Conservation (phyloP, 1,140 invertebrate species). For the Brachionus koreanus region DNA sequence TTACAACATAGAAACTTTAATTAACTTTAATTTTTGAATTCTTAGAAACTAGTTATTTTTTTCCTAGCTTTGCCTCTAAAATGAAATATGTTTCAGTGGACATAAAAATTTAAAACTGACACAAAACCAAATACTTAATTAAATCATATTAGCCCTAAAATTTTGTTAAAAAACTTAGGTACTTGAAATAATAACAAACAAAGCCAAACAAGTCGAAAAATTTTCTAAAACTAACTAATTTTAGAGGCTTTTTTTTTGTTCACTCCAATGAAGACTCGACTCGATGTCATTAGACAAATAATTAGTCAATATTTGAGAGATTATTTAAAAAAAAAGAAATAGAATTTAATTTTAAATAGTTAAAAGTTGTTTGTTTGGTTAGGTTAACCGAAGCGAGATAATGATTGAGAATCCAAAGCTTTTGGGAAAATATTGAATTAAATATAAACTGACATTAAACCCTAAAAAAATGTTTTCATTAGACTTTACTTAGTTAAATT, state of each 20-base stretch:
- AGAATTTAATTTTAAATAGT: not conserved
- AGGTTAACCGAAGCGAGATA: not conserved
- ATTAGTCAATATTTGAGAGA: not conserved
- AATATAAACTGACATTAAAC: too few relatives aligned
- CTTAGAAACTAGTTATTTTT: not conserved
- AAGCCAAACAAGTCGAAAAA: not conserved
- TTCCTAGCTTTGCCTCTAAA: not conserved
- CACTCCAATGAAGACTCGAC: not conserved
- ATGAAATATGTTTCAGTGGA: not conserved
- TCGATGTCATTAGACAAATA: not conserved
- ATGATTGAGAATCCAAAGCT: not conserved
- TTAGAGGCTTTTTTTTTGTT: not conserved
- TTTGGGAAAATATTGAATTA: not conserved
- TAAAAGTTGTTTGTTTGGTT: not conserved
- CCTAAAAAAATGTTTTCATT: too few relatives aligned
- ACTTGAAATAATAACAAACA: not conserved
- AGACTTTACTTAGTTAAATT: too few relatives aligned
- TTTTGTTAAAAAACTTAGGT: not conserved
- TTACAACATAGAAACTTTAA: slow-evolving; percentile 21
- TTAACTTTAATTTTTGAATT: slow-evolving; percentile 12
- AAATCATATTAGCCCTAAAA: slow-evolving; percentile 19
- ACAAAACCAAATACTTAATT: slow-evolving; percentile 19
- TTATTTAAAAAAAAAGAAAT: not conserved
- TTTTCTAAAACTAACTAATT: not conserved
- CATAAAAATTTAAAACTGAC: not conserved